Evolutionary conservation across 2,797 vertebrate genomes (phyloP).

Genomic region (Esox lucius): DNA sequence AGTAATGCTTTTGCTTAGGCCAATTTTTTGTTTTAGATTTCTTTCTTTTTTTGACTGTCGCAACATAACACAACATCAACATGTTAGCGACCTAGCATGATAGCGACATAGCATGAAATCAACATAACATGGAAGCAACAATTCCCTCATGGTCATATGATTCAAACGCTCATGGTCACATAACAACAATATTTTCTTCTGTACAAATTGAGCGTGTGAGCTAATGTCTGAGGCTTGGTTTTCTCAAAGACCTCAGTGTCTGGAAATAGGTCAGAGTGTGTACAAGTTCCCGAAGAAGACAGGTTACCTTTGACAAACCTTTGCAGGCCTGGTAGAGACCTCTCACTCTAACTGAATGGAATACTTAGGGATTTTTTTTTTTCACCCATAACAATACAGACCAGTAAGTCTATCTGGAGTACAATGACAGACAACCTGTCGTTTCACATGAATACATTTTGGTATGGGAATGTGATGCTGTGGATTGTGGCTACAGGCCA

Average conservation of each 20-base stretch:
- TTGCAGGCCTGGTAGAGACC: too few relatives aligned
- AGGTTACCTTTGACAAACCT: too few relatives aligned
- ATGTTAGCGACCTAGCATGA: too few relatives aligned
- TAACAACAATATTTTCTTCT: background rate
- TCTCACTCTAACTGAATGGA: too few relatives aligned
- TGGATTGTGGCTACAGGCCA: background rate
- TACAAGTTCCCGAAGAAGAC: background rate
- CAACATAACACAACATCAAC: too few relatives aligned
- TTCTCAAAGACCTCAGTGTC: conserved; percentile 1
- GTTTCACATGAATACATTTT: conserved; percentile 4
- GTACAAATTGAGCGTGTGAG: background rate
- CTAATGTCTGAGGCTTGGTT: conserved; percentile 18
- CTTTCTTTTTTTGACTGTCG: too few relatives aligned
- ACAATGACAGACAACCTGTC: background rate
- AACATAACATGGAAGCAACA: too few relatives aligned
- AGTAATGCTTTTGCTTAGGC: background rate
- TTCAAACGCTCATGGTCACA: background rate
- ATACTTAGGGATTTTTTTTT: too few relatives aligned
- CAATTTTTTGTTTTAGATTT: background rate
- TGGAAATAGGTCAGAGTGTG: background rate
- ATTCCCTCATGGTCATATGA: background rate
- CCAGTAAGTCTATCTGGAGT: too few relatives aligned
- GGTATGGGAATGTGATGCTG: background rate
- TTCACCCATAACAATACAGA: too few relatives aligned
- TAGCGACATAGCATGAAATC: too few relatives aligned